phyloP scores from a whole-genome alignment of 2,888 invertebrate genomes.

The Mesodorylaimus sp. region DNA sequence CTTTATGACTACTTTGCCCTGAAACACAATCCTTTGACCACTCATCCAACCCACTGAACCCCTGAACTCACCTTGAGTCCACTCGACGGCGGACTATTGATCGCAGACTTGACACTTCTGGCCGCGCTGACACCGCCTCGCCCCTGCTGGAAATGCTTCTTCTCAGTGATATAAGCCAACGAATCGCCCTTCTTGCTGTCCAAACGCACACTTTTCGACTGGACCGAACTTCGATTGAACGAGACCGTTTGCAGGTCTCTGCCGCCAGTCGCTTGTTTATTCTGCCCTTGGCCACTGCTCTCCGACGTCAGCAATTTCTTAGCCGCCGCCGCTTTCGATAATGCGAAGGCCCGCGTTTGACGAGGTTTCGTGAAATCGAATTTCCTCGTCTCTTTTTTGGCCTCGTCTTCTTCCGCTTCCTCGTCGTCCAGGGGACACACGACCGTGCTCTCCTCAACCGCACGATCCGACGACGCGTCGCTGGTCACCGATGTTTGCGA shows the following conservation, averaged over 20 bases:
- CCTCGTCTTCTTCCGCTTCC: not conserved
- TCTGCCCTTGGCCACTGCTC: not conserved
- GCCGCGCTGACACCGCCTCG: not conserved
- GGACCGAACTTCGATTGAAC: conserved; percentile 15
- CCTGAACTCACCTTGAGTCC: too few relatives aligned
- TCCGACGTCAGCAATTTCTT: conserved; percentile 24
- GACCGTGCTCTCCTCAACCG: too few relatives aligned
- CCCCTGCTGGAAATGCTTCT: conserved; percentile 11
- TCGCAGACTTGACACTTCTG: too few relatives aligned
- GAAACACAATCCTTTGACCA: too few relatives aligned
- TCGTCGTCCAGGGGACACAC: too few relatives aligned
- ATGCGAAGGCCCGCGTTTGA: conserved; percentile 10
- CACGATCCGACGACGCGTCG: too few relatives aligned
- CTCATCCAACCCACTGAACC: too few relatives aligned
- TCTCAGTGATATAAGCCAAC: conserved; percentile 23
- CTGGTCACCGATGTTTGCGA: too few relatives aligned
- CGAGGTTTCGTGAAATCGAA: conserved; percentile 11
- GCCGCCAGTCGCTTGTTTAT: conserved; percentile 10
- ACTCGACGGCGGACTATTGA: too few relatives aligned
- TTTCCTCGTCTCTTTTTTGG: not conserved
- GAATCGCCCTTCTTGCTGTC: conserved; percentile 17
- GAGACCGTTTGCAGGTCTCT: conserved; percentile 12
- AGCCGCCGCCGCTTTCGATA: conserved; percentile 19
- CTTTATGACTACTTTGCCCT: too few relatives aligned
- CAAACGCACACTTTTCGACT: conserved; percentile 15